Base-by-base conservation (phyloP, 2,888 invertebrate genomes). In the Hofmannophila pseudospretella region DNA sequence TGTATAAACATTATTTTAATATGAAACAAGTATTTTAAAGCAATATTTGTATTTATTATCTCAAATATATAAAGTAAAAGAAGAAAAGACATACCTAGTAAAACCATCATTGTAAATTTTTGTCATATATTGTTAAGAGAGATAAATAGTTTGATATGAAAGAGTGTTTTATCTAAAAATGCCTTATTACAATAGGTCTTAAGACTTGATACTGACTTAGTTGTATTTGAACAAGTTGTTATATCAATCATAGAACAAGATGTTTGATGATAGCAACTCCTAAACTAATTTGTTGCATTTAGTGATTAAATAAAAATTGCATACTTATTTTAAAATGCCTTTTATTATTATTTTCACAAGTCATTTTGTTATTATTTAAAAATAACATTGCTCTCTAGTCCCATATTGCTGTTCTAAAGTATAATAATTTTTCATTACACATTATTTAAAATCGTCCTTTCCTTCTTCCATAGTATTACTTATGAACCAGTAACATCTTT, bases 201-300 rank as follows among this genome's bases (percentile, higher is more conserved):
- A 85, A 85, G 82, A 84, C 84, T 82, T 75, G 71, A 85, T 85
- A 84, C 81, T 82, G 82, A 85, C 72, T 70, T 80, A 82, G 76
- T 67, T 73, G 64, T 84, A 80, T 63, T 65, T 61, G 50, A 65
- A 58, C 54, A 67, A 60, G 75, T 78, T 80, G 79, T 76, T 76
- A 67, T 65, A 55, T 75, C 71, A 67, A 65, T 68, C 67, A 71
- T 68, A 63, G 62, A 61, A 45, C 42, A 54, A 62, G 59, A 54
- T 67, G 67, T 64, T 72, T 71, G 73, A 75, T 70, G 58, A 66
- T 72, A 71, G 63, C 80, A 78, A 80, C 79, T 73, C 58, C 58
- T 74, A 73, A 78, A 75, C 71, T 84, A 77, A 82, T 84, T 79
- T 84, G 85, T 85, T 86, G 85, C 86, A 86, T 85, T 85, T 86